Base-by-base conservation (phyloP, 2,797 vertebrate species). In the Echeneis naucrates region DNA sequence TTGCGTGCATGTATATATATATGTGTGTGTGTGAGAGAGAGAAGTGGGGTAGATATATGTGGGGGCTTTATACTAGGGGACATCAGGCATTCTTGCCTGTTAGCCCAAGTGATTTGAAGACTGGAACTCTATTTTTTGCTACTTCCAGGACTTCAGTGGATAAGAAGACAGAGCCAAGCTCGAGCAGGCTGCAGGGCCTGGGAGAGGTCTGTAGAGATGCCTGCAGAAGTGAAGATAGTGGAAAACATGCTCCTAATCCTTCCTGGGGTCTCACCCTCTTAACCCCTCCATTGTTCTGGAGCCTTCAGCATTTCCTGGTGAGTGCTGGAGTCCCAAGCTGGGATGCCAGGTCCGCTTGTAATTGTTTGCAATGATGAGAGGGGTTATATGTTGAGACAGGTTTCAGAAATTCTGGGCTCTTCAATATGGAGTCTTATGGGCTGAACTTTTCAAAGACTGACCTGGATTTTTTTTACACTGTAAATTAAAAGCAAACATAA, bases 261-360 rank as follows among this genome's bases (percentile, higher is more conserved):
- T 90, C 77, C 87, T 23, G 38, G 78, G 88, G 89, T 90, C 81
- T 90, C 87, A 90, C 89, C 84, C 90, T 90, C 88, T 90, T 91
- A 92, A 92, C 89, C 90, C 79, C 60, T 70, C 82, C 75, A 90
- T 90, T 92, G 88, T 92, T 88, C 67, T 66, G 68, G 47, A 85
- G 72, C 87, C 78, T 87, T 87, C 81, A 68, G 78, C 73, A 68
- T 89, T 84, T 89, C 83, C 77, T 86, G 68, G 59, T 50, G 69
- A 74, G 80, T 14, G 19, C 75, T 37, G 37, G 47, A 75, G 66
- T 83, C 83, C 79, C 87, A 37, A 5, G n/a, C 77, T 67, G 69
- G 82, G 78, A 82, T 63, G 80, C 81, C 81, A 82, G 82, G 82
- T 90, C 77, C 82, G 78, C 82, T 88, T 86, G 85, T 89, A 85